phyloP scores from a whole-genome alignment of 92 coral and sea anemone species.

The Siderastrea radians region DNA sequence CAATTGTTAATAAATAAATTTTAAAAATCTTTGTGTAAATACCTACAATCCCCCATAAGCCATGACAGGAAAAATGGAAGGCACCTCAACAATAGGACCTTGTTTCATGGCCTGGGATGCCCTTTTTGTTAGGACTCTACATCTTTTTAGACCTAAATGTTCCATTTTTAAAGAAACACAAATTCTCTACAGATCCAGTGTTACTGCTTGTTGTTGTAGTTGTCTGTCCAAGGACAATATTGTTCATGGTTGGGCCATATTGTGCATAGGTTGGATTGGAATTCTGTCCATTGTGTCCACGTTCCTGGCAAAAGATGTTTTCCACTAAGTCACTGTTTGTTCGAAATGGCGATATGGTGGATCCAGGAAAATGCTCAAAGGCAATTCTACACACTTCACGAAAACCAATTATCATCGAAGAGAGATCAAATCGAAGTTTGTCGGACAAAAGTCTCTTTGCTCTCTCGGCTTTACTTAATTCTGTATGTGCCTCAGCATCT shows the following conservation, averaged over 20 bases:
- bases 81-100: too few species aligned
- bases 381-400: conserved; percentile 20
- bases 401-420: conserved; percentile 55
- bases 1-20: too few species aligned
- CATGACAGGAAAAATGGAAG: too few species aligned
- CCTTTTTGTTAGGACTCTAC: neutral
- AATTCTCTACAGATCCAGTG: conserved; percentile 60
- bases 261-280: conserved; percentile 62
- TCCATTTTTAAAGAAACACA: conserved; percentile 36
- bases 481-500: conserved; percentile 5
- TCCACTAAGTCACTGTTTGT: conserved; percentile 62
- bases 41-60: too few species aligned
- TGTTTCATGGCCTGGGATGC: neutral
- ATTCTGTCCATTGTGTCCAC: conserved; percentile 60
- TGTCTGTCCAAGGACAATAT: conserved; percentile 32
- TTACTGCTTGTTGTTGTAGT: conserved; percentile 55
- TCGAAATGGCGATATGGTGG: conserved; percentile 11
- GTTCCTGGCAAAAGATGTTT: conserved; percentile 62
- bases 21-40: too few species aligned
- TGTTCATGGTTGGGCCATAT: conserved; percentile 65
- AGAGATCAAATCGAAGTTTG: conserved; percentile 57
- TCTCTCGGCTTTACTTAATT: conserved; percentile 23
- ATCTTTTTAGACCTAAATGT: neutral
- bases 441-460: conserved; percentile 46
- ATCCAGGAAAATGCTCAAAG: conserved; percentile 49